Conservation (phyloP, 2,797 vertebrate species). For the Martes flavigula region DNA sequence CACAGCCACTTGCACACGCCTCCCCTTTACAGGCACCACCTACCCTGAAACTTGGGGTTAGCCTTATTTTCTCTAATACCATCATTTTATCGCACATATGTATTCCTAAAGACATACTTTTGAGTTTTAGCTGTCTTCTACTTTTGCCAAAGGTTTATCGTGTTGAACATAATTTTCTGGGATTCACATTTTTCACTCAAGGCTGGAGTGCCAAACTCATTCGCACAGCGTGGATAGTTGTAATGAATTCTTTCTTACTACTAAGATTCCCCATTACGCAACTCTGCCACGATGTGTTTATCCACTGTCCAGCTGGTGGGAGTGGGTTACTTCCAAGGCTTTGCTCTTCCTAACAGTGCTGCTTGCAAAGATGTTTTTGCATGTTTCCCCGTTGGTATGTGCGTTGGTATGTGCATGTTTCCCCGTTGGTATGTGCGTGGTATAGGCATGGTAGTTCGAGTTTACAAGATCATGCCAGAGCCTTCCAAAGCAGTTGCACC, state of each 20-base stretch:
- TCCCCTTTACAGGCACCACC: too few species aligned
- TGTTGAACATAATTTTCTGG: not conserved
- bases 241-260: not conserved
- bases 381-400: not conserved
- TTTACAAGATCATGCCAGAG: not conserved
- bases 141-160: not conserved
- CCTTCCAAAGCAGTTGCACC: not conserved
- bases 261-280: accelerated
- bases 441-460: too few species aligned
- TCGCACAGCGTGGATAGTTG: accelerated
- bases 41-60: not conserved
- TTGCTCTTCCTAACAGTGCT: not conserved
- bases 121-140: not conserved
- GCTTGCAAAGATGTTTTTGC: not conserved
- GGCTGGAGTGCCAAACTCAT: not conserved
- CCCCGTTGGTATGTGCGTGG: not conserved
- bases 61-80: not conserved
- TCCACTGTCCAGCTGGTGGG: too few species aligned
- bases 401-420: not conserved
- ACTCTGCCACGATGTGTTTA: accelerated
- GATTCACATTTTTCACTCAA: not conserved
- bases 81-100: accelerated
- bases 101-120: not conserved
- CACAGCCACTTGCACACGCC: accelerated
- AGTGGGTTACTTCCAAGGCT: not conserved